A percentile compares a stretch with the other conserved stretches of the same genome.
Conservation (phyloP, 2,888 invertebrate genomes). For the Panzeria rudis region DNA sequence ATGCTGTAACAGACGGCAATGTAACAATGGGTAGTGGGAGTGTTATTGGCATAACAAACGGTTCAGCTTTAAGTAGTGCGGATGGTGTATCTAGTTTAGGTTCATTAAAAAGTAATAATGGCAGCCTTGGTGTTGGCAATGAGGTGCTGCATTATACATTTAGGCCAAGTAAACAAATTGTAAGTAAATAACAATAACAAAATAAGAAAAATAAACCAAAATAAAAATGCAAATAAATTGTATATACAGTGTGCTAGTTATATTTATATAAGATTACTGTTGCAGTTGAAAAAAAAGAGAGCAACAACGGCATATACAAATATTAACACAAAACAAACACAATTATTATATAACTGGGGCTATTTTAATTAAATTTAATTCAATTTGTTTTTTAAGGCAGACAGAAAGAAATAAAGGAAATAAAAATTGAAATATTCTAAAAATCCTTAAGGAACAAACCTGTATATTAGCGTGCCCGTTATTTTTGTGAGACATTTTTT, state of each 20-base stretch:
- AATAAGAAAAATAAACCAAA: constrained; percentile 36
- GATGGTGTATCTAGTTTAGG: constrained; percentile 77
- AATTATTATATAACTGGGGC: not conserved
- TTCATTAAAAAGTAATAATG: constrained; percentile 79
- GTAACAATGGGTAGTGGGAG: constrained; percentile 73
- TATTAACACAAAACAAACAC: constrained; percentile 5
- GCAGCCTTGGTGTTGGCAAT: constrained; percentile 80
- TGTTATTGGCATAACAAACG: constrained; percentile 75
- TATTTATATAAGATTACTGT: constrained; percentile 5
- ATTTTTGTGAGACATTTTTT: too few species aligned
- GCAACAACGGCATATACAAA: constrained; percentile 32
- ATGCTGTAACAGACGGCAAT: constrained; percentile 75
- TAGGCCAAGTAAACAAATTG: constrained; percentile 84
- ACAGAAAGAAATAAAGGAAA: too few species aligned
- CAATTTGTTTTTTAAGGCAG: not conserved
- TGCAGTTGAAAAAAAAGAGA: constrained; percentile 1
- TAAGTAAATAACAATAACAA: constrained; percentile 78
- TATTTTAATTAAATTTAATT: constrained; percentile 1
- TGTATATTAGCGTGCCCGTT: too few species aligned
- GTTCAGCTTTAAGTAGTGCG: constrained; percentile 74
- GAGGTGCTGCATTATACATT: constrained; percentile 84
- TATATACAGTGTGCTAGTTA: constrained; percentile 24
- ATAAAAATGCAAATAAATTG: constrained; percentile 43
- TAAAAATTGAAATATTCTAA: not conserved
- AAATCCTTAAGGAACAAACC: too few species aligned